Conservation (phyloP, 2,113 vertebrate genomes). For the Stegostoma tigrinum region DNA sequence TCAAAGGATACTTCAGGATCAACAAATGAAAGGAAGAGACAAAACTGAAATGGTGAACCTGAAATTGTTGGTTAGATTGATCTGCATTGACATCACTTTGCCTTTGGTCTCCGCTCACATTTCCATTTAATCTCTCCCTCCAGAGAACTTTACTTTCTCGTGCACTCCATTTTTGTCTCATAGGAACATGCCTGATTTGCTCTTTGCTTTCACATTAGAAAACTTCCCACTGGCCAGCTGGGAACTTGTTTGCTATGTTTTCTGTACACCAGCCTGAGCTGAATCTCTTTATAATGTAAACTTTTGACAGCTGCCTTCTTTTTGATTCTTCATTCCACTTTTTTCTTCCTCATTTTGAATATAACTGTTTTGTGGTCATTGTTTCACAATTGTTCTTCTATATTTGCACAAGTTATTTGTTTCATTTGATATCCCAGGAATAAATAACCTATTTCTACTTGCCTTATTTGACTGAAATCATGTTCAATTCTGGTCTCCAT, state of each 20-base stretch:
- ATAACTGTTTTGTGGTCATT: not conserved
- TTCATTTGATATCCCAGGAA: not conserved
- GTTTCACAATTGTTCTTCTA: not conserved
- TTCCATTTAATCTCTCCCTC: not conserved
- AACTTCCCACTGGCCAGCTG: not conserved
- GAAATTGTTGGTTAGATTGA: not conserved
- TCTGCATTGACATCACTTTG: not conserved
- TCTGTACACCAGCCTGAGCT: not conserved
- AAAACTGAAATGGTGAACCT: not conserved
- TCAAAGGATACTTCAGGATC: constrained; percentile 12
- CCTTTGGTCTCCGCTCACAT: not conserved
- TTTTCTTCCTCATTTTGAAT: not conserved
- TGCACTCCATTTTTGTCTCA: not conserved
- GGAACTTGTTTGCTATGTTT: not conserved
- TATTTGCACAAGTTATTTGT: not conserved
- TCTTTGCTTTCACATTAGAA: not conserved
- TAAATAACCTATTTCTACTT: not conserved
- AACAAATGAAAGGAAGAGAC: constrained; percentile 9
- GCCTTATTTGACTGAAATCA: not conserved
- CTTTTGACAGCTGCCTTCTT: not conserved
- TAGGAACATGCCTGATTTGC: not conserved
- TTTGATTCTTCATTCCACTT: no score
- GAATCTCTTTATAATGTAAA: not conserved
- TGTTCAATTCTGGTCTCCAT: not conserved
- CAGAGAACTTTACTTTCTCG: not conserved